Evolutionary conservation across 2,797 vertebrate genomes (phyloP).

Genomic region (Sandelia bainsii): DNA sequence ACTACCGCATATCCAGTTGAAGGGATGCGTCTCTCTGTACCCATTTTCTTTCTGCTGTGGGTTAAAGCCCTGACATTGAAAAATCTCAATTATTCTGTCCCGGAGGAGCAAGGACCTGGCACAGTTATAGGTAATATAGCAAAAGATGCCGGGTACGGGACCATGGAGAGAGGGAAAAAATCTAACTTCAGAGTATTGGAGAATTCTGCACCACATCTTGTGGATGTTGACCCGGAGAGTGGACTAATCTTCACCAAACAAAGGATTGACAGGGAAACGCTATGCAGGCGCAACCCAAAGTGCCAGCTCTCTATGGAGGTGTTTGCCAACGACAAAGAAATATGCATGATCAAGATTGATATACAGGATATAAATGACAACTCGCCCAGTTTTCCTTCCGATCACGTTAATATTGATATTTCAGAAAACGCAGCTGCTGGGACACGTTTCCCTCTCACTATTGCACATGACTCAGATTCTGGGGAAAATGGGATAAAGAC

Average conservation of each 20-base stretch:
- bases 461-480: conserved; percentile 95
- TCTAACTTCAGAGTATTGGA: conserved; percentile 96
- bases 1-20: conserved; percentile 77
- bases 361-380: conserved; percentile 87
- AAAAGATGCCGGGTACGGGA: conserved; percentile 92
- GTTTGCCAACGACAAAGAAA: conserved; percentile 98
- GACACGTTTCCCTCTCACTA: conserved; percentile 87
- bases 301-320: conserved; percentile 99
- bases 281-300: conserved; percentile 94
- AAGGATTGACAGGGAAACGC: conserved; percentile 95
- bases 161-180: conserved; percentile 88
- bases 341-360: conserved; percentile 95
- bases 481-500: conserved; percentile 97
- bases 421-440: conserved; percentile 84
- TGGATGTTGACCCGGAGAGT: conserved; percentile 97
- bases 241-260: conserved; percentile 98
- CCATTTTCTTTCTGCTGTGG: conserved; percentile 94
- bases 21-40: conserved; percentile 96
- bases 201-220: conserved; percentile 96
- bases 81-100: conserved; percentile 98
- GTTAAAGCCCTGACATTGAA: conserved; percentile 96
- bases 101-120: conserved; percentile 96
- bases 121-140: conserved; percentile 98
- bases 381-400: conserved; percentile 82
- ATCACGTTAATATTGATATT: conserved; percentile 85